phyloP scores from a whole-genome alignment of 2,888 invertebrate genomes.

The Caenorhabditis panamensis region DNA sequence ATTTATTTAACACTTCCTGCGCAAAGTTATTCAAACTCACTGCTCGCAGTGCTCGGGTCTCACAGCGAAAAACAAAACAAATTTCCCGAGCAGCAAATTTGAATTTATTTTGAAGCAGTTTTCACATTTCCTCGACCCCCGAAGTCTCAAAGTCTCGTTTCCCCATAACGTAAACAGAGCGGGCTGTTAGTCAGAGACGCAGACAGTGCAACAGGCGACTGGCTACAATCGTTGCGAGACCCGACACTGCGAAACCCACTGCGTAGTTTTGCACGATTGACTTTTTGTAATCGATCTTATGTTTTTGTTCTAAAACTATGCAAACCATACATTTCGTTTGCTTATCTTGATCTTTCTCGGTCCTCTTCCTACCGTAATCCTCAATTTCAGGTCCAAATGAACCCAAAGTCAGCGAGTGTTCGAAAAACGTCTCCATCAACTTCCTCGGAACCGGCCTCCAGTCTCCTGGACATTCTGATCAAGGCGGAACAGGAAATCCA shows the following conservation, averaged over 20 bases:
- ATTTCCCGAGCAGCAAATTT: not conserved
- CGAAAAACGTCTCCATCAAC: no score
- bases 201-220: conserved; percentile 3
- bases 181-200: conserved; percentile 9
- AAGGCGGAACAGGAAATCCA: conserved; percentile 7
- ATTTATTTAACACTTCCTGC: no score
- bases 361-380: not conserved
- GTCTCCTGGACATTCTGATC: conserved; percentile 32
- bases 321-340: not conserved
- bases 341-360: not conserved
- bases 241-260: not conserved
- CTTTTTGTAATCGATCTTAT: not conserved
- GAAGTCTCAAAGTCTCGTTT: no score
- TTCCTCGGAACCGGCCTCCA: not conserved
- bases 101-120: not conserved
- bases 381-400: not conserved
- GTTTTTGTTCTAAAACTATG: not conserved
- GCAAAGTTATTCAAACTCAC: no score
- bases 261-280: not conserved
- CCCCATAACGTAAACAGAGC: not conserved
- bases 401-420: not conserved
- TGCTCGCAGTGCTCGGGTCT: no score
- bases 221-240: conserved; percentile 6
- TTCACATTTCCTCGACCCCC: no score
- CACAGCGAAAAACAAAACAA: no score